A percentile compares a stretch with the other conserved stretches of the same genome.
These are phyloP conservation scores for Paradisaea rubra DNA, from an alignment of 2,113 vertebrate species.

Conservation along the genomic window DNA sequence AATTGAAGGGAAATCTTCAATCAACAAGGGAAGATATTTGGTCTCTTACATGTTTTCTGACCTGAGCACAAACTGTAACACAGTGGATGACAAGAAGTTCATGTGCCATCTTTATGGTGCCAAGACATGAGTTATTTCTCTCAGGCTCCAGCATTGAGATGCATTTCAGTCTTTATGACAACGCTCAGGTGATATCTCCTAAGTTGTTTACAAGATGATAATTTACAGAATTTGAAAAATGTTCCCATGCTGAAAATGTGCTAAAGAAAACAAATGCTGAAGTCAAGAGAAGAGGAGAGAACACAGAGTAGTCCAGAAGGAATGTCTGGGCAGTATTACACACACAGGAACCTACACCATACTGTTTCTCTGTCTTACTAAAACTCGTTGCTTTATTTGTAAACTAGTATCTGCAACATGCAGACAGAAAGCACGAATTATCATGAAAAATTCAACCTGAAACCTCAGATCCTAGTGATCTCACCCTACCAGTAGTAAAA, in stretches of 20 bases:
- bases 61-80: background rate
- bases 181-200: background rate
- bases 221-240: background rate
- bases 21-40: background rate
- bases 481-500: background rate
- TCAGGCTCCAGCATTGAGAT: background rate
- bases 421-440: background rate
- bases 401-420: background rate
- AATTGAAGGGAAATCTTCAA: background rate
- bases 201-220: background rate
- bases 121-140: background rate
- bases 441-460: background rate
- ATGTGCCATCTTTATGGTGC: background rate
- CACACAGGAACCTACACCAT: background rate
- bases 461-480: background rate
- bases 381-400: background rate
- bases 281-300: background rate
- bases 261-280: background rate
- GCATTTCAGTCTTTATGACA: background rate
- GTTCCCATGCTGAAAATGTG: background rate
- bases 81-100: background rate
- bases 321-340: background rate
- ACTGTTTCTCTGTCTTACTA: background rate
- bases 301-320: background rate
- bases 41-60: background rate